Percentiles rank a stretch among this genome's conserved stretches.
These are phyloP conservation scores for Stegodyphus dumicola DNA, from an alignment of 1,140 invertebrate genomes.

Conservation along the genomic window DNA sequence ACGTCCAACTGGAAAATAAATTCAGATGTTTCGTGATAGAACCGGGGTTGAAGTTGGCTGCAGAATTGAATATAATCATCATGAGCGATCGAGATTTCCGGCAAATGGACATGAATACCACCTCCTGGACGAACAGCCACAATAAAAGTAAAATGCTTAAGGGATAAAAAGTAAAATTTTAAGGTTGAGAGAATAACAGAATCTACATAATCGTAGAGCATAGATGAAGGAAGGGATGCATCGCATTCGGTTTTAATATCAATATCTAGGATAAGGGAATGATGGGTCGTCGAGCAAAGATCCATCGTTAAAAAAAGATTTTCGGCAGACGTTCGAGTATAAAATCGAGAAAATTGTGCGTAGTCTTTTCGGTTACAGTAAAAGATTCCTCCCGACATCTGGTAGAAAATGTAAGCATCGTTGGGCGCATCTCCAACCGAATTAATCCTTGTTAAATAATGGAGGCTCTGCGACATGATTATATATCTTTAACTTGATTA, in stretches of 20 bases:
- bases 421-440: not conserved
- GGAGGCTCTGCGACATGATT: no score
- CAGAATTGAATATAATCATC: slow-evolving; percentile 40
- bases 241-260: slow-evolving; percentile 3
- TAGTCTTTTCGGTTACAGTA: not conserved
- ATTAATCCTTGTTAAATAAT: not conserved
- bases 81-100: slow-evolving; percentile 15
- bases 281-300: not conserved
- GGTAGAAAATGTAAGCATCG: slow-evolving; percentile 8
- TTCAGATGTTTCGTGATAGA: not conserved
- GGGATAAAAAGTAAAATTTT: not conserved
- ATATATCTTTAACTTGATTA: no score
- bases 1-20: not conserved
- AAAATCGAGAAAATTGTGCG: not conserved
- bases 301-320: not conserved
- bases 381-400: slow-evolving; percentile 8
- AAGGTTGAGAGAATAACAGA: not conserved
- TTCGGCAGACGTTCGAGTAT: not conserved
- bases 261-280: slow-evolving; percentile 11
- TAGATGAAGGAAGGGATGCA: not conserved
- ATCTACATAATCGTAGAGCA: not conserved
- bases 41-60: not conserved
- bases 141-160: slow-evolving; percentile 14
- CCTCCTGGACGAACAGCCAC: not conserved
- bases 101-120: slow-evolving; percentile 30